These are phyloP conservation scores for Psilopsiagon aurifrons DNA, from an alignment of 2,113 vertebrate species.

Conservation along the genomic window DNA sequence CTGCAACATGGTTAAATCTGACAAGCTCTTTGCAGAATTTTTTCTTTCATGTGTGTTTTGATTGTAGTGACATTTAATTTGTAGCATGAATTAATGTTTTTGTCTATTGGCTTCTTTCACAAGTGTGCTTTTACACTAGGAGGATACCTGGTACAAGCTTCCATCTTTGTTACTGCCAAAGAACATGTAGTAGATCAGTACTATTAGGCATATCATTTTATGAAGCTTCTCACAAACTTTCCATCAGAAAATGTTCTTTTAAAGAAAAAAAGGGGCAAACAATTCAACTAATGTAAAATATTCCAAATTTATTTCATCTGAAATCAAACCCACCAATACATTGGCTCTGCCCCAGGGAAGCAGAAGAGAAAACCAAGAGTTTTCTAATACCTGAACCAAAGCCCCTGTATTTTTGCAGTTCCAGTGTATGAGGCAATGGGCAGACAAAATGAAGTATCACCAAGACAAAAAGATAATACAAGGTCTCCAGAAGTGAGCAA, in stretches of 20 bases:
- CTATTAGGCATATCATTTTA: neutral
- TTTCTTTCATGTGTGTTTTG: neutral
- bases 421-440: neutral
- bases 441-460: neutral
- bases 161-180: neutral
- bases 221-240: neutral
- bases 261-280: constrained; percentile 4
- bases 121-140: neutral
- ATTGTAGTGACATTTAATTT: neutral
- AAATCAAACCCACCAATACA: neutral
- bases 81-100: neutral
- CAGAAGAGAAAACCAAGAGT: neutral
- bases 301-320: neutral
- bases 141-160: neutral
- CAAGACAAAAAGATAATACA: neutral
- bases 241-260: neutral
- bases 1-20: neutral
- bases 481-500: neutral
- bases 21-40: neutral
- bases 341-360: neutral
- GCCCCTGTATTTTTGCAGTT: neutral
- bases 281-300: neutral
- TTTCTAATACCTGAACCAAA: neutral
- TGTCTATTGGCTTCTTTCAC: neutral
- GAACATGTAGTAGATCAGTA: neutral